Percentiles rank a stretch among this genome's conserved stretches.
Evolutionary conservation across 2,113 vertebrate genomes (phyloP).

Genomic region (Lonchura striata): DNA sequence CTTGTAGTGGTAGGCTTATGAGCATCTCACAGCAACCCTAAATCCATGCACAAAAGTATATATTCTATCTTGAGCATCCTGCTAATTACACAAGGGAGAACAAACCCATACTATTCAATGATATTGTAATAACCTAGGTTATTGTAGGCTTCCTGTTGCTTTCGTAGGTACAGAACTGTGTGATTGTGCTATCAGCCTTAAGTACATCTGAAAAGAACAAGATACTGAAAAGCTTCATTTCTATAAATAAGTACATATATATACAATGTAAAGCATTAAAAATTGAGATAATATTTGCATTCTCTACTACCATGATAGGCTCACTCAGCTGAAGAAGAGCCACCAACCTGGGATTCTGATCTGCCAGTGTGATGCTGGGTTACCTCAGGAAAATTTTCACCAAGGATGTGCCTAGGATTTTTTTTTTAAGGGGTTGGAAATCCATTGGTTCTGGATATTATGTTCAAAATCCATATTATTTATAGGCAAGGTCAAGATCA

Average conservation of each 20-base stretch:
- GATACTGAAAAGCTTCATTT: neutral
- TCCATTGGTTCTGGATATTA: neutral
- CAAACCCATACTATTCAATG: neutral
- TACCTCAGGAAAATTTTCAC: neutral
- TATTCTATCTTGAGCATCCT: neutral
- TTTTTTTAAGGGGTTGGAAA: neutral
- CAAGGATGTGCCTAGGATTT: neutral
- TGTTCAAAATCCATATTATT: neutral
- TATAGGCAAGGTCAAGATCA: neutral
- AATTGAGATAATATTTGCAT: neutral
- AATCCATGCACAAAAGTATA: neutral
- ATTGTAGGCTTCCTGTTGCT: neutral
- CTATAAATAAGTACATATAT: neutral
- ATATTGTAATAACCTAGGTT: neutral
- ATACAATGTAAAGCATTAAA: neutral
- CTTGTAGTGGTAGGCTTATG: neutral
- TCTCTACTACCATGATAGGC: neutral
- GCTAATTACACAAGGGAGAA: neutral
- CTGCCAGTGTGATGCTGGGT: neutral
- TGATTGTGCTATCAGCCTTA: neutral
- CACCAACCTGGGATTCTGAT: accelerated
- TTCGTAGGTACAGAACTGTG: neutral
- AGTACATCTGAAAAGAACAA: neutral
- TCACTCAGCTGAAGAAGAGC: neutral
- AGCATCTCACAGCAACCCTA: neutral